Evolutionary conservation across 2,888 invertebrate genomes (phyloP).

Genomic region (Cataglyphis altisquamis): DNA sequence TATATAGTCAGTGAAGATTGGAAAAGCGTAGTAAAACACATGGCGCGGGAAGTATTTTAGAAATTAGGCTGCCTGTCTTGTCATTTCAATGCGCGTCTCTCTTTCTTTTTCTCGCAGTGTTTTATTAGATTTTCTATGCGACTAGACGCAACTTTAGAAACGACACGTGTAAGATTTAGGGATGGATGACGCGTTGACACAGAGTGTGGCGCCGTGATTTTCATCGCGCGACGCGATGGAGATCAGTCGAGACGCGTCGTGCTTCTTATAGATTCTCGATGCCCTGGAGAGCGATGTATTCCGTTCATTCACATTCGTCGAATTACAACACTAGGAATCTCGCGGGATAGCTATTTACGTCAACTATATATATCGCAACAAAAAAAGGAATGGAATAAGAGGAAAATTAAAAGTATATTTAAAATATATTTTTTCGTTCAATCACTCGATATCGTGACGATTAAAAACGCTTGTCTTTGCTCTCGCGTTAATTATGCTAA

Average conservation of each 20-base stretch:
- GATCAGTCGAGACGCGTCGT: background rate
- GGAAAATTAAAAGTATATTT: background rate
- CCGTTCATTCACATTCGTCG: constrained; percentile 23
- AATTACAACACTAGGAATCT: constrained; percentile 15
- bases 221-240: background rate
- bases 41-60: constrained; percentile 17
- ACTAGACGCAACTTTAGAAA: constrained; percentile 46
- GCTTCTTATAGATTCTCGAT: constrained; percentile 1
- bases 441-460: background rate
- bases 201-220: constrained; percentile 7
- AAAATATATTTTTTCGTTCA: background rate
- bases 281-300: background rate
- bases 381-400: background rate
- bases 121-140: constrained; percentile 45
- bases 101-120: background rate
- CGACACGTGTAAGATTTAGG: constrained; percentile 40
- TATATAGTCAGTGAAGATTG: background rate
- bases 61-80: constrained; percentile 40
- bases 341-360: background rate
- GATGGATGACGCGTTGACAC: constrained; percentile 24
- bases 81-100: background rate
- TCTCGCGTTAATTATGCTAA: background rate
- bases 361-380: background rate
- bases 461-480: background rate
- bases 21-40: background rate